Conservation (phyloP, 2,113 vertebrate genomes). For the Aramus guarauna region DNA sequence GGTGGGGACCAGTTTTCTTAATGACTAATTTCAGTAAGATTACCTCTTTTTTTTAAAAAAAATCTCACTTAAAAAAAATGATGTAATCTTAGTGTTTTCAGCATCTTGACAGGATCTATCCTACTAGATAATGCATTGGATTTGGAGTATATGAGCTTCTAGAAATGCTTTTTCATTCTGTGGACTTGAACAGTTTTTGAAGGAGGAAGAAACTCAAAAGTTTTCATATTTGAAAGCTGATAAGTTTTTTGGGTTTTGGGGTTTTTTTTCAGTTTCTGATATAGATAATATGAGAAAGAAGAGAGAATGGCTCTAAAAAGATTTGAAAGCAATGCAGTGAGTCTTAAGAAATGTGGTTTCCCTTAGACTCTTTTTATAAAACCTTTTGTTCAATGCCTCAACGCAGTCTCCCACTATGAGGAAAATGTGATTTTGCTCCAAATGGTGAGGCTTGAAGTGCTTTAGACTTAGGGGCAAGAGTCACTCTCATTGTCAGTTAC, state of each 20-base stretch:
- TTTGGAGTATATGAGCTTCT: not conserved
- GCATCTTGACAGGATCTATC: not conserved
- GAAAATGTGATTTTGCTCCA: not conserved
- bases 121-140: not conserved
- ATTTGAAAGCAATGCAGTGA: not conserved
- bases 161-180: not conserved
- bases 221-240: not conserved
- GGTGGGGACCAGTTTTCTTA: not conserved
- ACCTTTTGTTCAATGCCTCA: not conserved
- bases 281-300: not conserved
- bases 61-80: not conserved
- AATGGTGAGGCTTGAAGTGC: not conserved
- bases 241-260: not conserved
- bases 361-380: not conserved
- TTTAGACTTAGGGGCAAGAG: not conserved
- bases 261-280: not conserved
- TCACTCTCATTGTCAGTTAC: not conserved
- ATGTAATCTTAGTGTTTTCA: not conserved
- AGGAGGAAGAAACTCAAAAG: not conserved
- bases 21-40: not conserved
- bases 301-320: not conserved
- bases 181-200: not conserved
- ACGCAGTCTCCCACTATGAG: not conserved
- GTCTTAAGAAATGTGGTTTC: not conserved
- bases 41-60: not conserved